Evolutionary conservation across 2,113 vertebrate genomes (phyloP).

Genomic region (Glaucidium brasilianum): DNA sequence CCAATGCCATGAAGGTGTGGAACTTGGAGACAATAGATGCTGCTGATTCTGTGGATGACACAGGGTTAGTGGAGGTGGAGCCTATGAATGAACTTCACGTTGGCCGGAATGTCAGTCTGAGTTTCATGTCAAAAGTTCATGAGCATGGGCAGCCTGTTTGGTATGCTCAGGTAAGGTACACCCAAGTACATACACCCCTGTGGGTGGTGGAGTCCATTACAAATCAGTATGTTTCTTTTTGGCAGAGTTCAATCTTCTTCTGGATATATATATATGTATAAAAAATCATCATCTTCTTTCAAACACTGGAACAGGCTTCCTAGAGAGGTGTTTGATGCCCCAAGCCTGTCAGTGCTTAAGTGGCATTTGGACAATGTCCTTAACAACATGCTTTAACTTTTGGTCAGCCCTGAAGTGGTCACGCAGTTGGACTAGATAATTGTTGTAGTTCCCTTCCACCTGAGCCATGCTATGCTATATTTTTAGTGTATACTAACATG

Average conservation of each 20-base stretch:
- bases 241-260: neutral
- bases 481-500: neutral
- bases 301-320: neutral
- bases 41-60: constrained; percentile 76
- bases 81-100: constrained; percentile 88
- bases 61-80: constrained; percentile 82
- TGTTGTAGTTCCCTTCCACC: neutral
- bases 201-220: neutral
- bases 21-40: constrained; percentile 85
- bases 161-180: constrained; percentile 87
- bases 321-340: neutral
- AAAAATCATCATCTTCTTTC: neutral
- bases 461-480: neutral
- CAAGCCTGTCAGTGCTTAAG: neutral
- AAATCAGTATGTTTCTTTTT: neutral
- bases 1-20: constrained; percentile 79
- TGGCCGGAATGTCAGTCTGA: constrained; percentile 82
- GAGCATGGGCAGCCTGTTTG: constrained; percentile 78
- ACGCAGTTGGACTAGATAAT: neutral
- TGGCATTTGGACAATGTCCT: neutral
- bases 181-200: neutral
- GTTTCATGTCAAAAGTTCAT: constrained; percentile 81
- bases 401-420: neutral
- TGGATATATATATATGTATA: too few relatives aligned
- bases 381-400: neutral